Base-by-base conservation (phyloP, 2,797 vertebrate species). In the Cynodonichthys magdalenae region DNA sequence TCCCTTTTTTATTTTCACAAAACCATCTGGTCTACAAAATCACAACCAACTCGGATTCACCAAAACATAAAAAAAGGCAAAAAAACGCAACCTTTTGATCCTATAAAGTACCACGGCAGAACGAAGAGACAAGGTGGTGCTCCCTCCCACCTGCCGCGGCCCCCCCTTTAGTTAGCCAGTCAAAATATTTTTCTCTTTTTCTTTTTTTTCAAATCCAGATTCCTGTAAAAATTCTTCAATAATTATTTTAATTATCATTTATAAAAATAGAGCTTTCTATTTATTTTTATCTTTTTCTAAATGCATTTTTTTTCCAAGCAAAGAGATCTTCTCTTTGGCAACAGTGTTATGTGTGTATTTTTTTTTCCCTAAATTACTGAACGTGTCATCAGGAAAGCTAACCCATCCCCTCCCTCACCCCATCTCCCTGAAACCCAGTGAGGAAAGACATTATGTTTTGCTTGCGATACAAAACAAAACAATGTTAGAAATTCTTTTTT, bases 271-370 rank as follows among this genome's bases (percentile, higher is more conserved):
- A 99, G 98, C 95, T 97, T 97, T 97, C 91, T 94, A 90, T 94
- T 93, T 94, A 93, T 94, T 94, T 94, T 93, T 96, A 95, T 96
- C 95, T 97, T 98, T 96, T 98, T 99, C 96, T 97, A 98, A 98
- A 99, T 90, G 93, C 94, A 95, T 97, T 85, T 88, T 90, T 90
- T 90, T 91, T 97, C 96, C 96, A 98, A 94, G 96, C 97, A 99
- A 98, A 99, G 96, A 99, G 96, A 98, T 97, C 94, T 96, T 96
- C 97, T 99, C 96, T 99, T 99, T 99, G 97, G 97, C 97, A 98
- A 99, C 96, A 98, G 95, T 97, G 95, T 95, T 95, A 68, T 90
- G 46, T 46, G n/a, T 46, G 17, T 87, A 88, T 62, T 88, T 84
- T 81, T 87, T 94, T 96, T 87, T 85, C 95, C 95, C 91, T 90